Conservation (phyloP, 2,888 invertebrate genomes). For the Chalcis sispes region DNA sequence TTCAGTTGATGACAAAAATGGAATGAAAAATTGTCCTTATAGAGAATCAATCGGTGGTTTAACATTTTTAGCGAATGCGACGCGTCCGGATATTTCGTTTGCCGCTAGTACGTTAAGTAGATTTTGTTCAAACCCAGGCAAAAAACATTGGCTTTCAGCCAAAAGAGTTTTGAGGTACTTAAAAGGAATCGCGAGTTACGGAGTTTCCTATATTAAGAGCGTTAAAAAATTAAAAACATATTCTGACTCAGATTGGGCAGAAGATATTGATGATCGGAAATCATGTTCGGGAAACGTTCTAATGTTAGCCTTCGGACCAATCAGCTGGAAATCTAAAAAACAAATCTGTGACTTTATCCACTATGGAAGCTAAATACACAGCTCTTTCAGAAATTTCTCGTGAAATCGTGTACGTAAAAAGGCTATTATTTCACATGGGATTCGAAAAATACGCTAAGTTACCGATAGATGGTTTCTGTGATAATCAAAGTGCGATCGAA, state of each 20-base stretch:
- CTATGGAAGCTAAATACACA: slow-evolving; percentile 9
- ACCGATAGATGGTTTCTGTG: slow-evolving; percentile 14
- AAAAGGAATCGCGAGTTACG: background rate
- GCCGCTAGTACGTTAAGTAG: slow-evolving; percentile 24
- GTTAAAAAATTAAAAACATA: background rate
- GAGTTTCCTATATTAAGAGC: background rate
- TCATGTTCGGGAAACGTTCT: slow-evolving; percentile 1
- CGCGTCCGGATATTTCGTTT: slow-evolving; percentile 44
- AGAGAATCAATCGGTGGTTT: slow-evolving; percentile 48
- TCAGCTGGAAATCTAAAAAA: slow-evolving; percentile 12
- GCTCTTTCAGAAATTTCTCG: slow-evolving; percentile 10
- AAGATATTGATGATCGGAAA: slow-evolving; percentile 1
- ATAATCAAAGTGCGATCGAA: slow-evolving; percentile 3
- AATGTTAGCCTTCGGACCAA: slow-evolving; percentile 2
- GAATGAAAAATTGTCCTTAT: slow-evolving; percentile 51
- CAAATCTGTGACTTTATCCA: background rate
- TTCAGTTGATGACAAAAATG: too few species aligned
- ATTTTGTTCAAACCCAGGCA: slow-evolving; percentile 18
- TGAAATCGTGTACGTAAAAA: slow-evolving; percentile 13
- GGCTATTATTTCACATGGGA: background rate
- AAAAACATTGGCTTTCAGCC: slow-evolving; percentile 20
- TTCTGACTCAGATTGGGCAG: slow-evolving; percentile 33
- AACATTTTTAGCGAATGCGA: slow-evolving; percentile 39
- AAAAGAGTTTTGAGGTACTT: slow-evolving; percentile 17
- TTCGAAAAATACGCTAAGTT: background rate